Conservation (phyloP, 2,888 invertebrate species). For the Ectobius pallidus region DNA sequence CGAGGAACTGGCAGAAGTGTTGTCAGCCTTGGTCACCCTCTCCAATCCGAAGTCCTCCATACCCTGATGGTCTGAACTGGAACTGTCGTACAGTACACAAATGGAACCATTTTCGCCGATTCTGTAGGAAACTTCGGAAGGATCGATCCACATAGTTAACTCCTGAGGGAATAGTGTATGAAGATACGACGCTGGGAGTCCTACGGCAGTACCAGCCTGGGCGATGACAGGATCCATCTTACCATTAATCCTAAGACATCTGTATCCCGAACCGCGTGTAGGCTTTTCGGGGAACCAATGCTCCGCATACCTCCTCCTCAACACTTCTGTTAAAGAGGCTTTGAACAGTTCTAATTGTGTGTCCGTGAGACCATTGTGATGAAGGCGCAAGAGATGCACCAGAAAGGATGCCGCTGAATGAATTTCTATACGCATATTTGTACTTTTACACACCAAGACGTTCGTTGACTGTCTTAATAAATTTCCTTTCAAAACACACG, state of each 20-base stretch:
- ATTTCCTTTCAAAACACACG: neutral
- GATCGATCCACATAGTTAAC: conserved; percentile 79
- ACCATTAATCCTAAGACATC: conserved; percentile 73
- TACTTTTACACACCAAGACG: neutral
- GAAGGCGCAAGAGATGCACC: conserved; percentile 57
- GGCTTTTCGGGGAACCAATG: conserved; percentile 79
- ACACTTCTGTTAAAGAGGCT: conserved; percentile 54
- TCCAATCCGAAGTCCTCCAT: neutral
- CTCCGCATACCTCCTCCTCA: conserved; percentile 62
- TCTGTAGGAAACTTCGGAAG: conserved; percentile 71
- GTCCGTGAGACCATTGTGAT: conserved; percentile 46
- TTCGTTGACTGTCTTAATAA: neutral
- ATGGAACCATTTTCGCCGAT: conserved; percentile 70
- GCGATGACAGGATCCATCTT: conserved; percentile 72
- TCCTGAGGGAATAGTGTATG: conserved; percentile 67
- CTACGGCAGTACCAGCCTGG: conserved; percentile 67
- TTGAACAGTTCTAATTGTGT: conserved; percentile 57
- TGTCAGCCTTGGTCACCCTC: conserved; percentile 21
- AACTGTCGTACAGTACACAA: conserved; percentile 60
- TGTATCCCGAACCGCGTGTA: conserved; percentile 72
- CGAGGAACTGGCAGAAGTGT: neutral
- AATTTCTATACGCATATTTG: conserved; percentile 58
- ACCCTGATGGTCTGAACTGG: neutral
- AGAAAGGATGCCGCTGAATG: conserved; percentile 60
- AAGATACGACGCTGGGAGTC: conserved; percentile 64